Evolutionary conservation across 2,888 invertebrate genomes (phyloP), one percentile per base, ranked within the genome.

Genomic region (Trypoxylon attenuatum): DNA sequence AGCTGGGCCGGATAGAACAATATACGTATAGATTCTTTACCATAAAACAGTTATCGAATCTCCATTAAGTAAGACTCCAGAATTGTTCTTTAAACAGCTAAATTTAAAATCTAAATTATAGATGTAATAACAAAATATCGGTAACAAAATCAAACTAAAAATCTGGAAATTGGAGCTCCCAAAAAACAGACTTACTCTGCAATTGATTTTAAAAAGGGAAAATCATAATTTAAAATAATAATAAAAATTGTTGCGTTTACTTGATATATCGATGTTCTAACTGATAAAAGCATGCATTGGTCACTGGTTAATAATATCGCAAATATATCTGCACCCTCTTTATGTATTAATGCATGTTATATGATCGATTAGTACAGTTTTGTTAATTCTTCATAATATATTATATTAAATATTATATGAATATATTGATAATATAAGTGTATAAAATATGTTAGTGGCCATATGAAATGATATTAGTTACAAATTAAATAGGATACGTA

Each of bases 401-500:
- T 38, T 27, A 42, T 47, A 27, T 49, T 5, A 25, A 49, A 10
- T 49, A 38, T 25, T 5, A 22, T 23, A 23, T n/a, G 27, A n/a
- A 21, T 49, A 21, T 55, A 13, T 43, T 33, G 18, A 27, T 21
- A 27, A 41, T 46, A 33, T 16, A 23, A 45, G 16, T 19, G 22
- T 33, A 54, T 19, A 47, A 47, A 54, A n/a, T 27, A 41, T 13
- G 6, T 59, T 59, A 21, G 22, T 21, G 16, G 18, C 43, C 1
- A 23, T 50, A 47, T 38, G 47, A 18, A 38, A 41, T 33, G 16
- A 53, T 33, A n/a, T 65, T 39, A 15, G 10, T 41, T 46, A 51
- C 29, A 56, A 54, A 42, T 38, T 27, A 67, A 16, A 29, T 58
- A 45, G 10, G 56, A 29, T 52, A 52, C 52, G 15, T 57, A 45